Evolutionary conservation across 2,888 invertebrate species (phyloP).

Genomic region (Chrysolina haemoptera): DNA sequence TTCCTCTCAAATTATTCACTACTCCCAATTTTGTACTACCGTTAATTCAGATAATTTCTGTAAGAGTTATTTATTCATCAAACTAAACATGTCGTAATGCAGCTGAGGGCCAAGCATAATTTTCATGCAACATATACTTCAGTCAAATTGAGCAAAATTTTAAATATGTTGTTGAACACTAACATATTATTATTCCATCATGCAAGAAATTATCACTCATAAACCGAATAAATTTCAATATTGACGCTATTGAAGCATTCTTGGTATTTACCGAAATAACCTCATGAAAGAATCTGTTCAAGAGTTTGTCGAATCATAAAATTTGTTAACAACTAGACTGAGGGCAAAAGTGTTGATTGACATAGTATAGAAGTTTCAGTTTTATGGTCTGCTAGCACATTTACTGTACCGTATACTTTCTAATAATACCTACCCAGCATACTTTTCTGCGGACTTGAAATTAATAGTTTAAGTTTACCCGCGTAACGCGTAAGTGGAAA

Average conservation of each 20-base stretch:
- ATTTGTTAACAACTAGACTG: constrained; percentile 34
- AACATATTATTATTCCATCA: not conserved
- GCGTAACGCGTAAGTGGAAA: constrained; percentile 12
- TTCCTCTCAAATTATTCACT: too few relatives aligned
- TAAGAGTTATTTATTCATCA: too few relatives aligned
- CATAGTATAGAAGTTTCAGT: constrained; percentile 31
- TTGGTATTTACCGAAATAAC: constrained; percentile 14
- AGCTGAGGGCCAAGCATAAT: too few relatives aligned
- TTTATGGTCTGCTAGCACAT: constrained; percentile 53
- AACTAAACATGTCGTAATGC: too few relatives aligned
- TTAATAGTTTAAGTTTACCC: constrained; percentile 7
- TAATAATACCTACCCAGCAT: constrained; percentile 29
- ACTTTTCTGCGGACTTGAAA: constrained; percentile 24
- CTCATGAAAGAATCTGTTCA: constrained; percentile 14
- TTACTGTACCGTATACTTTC: constrained; percentile 50
- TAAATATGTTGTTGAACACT: not conserved
- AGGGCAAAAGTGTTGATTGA: constrained; percentile 30
- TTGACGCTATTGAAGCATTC: not conserved
- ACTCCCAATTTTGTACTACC: too few relatives aligned
- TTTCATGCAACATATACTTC: too few relatives aligned
- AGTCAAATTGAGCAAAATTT: too few relatives aligned
- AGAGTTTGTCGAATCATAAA: constrained; percentile 37
- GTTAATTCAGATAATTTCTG: too few relatives aligned
- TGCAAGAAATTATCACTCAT: not conserved
- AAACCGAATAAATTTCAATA: not conserved